phyloP scores from a whole-genome alignment of 1,140 invertebrate genomes.

The Mycetomoellerius zeteki region DNA sequence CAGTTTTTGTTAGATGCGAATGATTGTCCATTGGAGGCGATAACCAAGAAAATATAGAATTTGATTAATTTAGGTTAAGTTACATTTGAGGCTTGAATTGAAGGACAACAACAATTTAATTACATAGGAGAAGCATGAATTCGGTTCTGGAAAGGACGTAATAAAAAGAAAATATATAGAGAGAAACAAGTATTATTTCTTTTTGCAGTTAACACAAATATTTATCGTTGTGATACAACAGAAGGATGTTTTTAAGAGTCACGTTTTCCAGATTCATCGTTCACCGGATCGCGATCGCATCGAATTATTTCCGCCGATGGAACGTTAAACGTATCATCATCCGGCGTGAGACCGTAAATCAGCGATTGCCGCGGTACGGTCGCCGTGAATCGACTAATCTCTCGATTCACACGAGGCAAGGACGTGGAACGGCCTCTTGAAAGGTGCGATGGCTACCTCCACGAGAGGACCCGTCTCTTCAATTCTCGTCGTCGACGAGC shows the following conservation, averaged over 20 bases:
- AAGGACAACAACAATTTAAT: too few relatives aligned
- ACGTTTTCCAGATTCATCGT: constrained; percentile 18
- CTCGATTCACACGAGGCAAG: constrained; percentile 76
- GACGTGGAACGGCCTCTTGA: constrained; percentile 76
- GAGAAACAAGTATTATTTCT: neutral
- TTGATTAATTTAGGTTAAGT: too few relatives aligned
- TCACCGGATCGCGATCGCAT: constrained; percentile 33
- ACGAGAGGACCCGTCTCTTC: constrained; percentile 51
- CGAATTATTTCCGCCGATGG: constrained; percentile 52
- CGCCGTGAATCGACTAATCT: constrained; percentile 73
- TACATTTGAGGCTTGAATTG: too few relatives aligned
- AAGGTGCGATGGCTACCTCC: constrained; percentile 65
- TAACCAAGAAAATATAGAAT: too few relatives aligned
- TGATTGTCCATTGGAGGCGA: too few relatives aligned
- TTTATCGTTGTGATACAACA: neutral
- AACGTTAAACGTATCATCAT: constrained; percentile 55
- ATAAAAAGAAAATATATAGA: neutral
- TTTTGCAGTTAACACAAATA: neutral
- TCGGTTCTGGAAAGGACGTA: too few relatives aligned
- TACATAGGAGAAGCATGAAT: too few relatives aligned
- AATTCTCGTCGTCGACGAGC: constrained; percentile 66
- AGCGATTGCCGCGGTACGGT: constrained; percentile 56
- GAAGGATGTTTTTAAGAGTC: constrained; percentile 23
- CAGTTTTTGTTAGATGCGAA: too few relatives aligned
- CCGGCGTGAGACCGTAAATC: constrained; percentile 62